Conservation (phyloP, 37 sponge, comb jelly and placozoan genomes). For the Crambe crambe region DNA sequence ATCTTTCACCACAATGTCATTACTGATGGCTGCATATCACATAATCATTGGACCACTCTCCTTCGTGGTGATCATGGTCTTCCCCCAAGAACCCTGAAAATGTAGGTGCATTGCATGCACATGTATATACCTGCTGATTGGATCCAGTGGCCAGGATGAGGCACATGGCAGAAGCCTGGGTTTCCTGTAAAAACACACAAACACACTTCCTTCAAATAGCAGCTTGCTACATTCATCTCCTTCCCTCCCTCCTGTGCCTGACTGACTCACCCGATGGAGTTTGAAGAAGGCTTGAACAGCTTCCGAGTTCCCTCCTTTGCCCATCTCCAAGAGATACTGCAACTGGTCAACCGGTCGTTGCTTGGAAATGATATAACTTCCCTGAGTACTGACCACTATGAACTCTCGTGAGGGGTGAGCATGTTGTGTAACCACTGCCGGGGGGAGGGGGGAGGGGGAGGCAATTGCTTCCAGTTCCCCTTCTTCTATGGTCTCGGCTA, state of each 20-base stretch:
- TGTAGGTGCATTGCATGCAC: too few species aligned
- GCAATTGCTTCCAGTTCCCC: conserved; percentile 45
- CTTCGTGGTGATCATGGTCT: too few species aligned
- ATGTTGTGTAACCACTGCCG: conserved; percentile 87
- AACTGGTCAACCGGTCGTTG: conserved; percentile 94
- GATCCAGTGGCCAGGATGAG: conserved; percentile 80
- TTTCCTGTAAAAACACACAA: conserved; percentile 40
- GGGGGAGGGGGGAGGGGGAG: conserved; percentile 62
- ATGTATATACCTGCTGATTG: conserved; percentile 76
- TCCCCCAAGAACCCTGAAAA: too few species aligned
- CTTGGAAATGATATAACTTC: conserved; percentile 64
- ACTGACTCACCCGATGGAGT: conserved; percentile 68
- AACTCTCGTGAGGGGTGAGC: conserved; percentile 68
- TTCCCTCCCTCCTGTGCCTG: not conserved
- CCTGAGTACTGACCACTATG: conserved; percentile 85
- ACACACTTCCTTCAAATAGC: too few species aligned
- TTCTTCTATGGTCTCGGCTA: conserved; percentile 73
- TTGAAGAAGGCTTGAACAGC: conserved; percentile 80
- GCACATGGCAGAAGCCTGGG: conserved; percentile 91
- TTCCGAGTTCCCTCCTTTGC: conserved; percentile 49
- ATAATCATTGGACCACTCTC: too few species aligned
- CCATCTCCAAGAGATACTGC: conserved; percentile 55
- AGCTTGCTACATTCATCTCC: not conserved
- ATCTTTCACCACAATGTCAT: too few species aligned
- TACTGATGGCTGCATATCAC: not conserved